Percentiles rank a stretch among this genome's conserved stretches.
phyloP scores from a whole-genome alignment of 1,140 invertebrate genomes.

The Orius insidiosus region DNA sequence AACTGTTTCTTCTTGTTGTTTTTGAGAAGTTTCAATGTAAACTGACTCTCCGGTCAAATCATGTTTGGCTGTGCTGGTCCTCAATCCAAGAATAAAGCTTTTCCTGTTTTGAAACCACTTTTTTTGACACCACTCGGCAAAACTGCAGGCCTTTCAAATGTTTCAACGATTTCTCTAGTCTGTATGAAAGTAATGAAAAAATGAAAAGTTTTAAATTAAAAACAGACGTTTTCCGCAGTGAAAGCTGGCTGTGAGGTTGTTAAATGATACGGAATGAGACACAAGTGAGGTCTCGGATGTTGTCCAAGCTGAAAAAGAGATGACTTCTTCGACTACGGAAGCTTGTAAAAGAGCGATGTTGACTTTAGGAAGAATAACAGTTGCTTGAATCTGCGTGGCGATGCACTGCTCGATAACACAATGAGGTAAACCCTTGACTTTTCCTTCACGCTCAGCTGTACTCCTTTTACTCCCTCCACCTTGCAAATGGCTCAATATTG shows the following conservation, averaged over 20 bases:
- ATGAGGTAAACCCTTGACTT: slow-evolving; percentile 23
- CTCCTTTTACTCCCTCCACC: slow-evolving; percentile 24
- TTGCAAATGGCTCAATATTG: slow-evolving; percentile 34
- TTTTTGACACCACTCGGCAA: slow-evolving; percentile 46
- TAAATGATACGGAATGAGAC: slow-evolving; percentile 79
- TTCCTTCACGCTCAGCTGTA: slow-evolving; percentile 21
- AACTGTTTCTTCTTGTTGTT: slow-evolving; percentile 72
- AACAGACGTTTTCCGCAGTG: slow-evolving; percentile 39
- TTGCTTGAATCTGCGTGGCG: slow-evolving; percentile 59
- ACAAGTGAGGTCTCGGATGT: slow-evolving; percentile 84
- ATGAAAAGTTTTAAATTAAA: not conserved
- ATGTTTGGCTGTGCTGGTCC: slow-evolving; percentile 25
- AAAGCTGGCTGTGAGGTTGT: slow-evolving; percentile 42
- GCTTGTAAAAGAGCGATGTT: slow-evolving; percentile 85
- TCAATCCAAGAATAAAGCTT: slow-evolving; percentile 39
- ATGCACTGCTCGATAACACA: slow-evolving; percentile 72
- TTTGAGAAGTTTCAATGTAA: slow-evolving; percentile 72
- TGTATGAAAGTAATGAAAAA: too few relatives aligned
- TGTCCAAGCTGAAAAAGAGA: slow-evolving; percentile 88
- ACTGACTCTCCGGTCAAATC: slow-evolving; percentile 49
- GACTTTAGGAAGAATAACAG: slow-evolving; percentile 65
- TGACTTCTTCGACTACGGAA: slow-evolving; percentile 89
- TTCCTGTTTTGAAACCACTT: slow-evolving; percentile 38
- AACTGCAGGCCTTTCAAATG: slow-evolving; percentile 52
- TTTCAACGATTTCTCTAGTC: slow-evolving; percentile 53